Conservation (phyloP, 2,888 invertebrate genomes). For the Acanthoscelides obtectus region DNA sequence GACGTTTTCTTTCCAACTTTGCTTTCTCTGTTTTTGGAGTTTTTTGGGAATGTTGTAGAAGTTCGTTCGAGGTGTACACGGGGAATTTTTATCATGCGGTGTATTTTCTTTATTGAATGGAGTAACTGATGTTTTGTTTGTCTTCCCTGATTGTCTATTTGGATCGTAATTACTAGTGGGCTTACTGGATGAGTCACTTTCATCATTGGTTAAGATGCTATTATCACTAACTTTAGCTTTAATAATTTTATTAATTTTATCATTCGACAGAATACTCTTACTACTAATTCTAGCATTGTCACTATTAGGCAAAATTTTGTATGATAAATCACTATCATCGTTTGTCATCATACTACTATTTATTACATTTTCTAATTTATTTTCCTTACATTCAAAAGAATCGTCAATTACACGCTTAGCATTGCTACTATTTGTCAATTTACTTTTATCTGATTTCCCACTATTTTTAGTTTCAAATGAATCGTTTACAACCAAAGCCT, state of each 20-base stretch:
- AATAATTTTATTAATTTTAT: not conserved
- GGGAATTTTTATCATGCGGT: not conserved
- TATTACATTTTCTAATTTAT: too few species aligned
- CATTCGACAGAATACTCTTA: not conserved
- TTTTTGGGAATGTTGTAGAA: not conserved
- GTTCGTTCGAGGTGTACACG: not conserved
- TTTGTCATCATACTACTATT: not conserved
- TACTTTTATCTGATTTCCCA: not conserved
- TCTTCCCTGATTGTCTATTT: not conserved
- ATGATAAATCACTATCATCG: not conserved
- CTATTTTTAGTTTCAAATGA: constrained; percentile 1
- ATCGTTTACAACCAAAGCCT: not conserved
- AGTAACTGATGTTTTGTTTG: not conserved
- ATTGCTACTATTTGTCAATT: not conserved
- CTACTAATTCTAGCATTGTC: not conserved
- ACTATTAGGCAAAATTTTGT: not conserved
- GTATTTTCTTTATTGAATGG: not conserved
- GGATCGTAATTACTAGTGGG: not conserved
- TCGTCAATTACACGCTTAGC: not conserved
- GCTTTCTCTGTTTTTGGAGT: not conserved
- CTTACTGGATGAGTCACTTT: not conserved
- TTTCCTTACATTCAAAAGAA: not conserved
- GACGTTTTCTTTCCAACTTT: not conserved
- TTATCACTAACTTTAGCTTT: not conserved
- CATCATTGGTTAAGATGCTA: not conserved